Evolutionary conservation across 2,113 vertebrate species (phyloP).

Genomic region (Pardalotus punctatus): DNA sequence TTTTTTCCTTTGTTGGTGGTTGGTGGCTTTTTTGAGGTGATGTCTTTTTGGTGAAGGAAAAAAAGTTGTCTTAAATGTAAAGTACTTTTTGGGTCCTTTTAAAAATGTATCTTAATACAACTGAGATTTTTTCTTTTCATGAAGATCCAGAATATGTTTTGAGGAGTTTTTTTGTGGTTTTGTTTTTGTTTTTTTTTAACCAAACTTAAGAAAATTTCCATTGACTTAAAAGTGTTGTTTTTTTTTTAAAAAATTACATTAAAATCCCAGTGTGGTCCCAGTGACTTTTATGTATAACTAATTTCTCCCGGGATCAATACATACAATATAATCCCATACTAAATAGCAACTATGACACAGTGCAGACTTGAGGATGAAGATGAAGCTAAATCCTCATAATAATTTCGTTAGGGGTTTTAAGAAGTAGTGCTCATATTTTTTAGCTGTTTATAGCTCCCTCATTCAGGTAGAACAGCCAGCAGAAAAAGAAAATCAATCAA

Average conservation of each 20-base stretch:
- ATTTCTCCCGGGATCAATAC: background rate
- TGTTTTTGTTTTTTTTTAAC: background rate
- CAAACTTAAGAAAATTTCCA: background rate
- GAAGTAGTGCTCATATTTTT: background rate
- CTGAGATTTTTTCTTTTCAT: background rate
- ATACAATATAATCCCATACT: background rate
- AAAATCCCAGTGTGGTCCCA: background rate
- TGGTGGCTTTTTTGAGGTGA: background rate
- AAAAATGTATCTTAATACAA: background rate
- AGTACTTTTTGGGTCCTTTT: background rate
- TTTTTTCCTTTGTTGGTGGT: background rate
- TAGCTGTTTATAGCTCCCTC: background rate
- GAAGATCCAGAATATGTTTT: background rate
- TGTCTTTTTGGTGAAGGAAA: background rate
- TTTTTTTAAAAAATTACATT: background rate
- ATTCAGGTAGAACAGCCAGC: background rate
- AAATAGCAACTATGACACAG: background rate
- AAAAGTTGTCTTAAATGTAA: background rate
- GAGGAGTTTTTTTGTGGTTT: accelerated
- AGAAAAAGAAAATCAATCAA: background rate
- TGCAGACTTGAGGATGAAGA: background rate
- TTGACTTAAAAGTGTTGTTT: background rate
- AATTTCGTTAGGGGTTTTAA: background rate
- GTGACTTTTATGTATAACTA: background rate
- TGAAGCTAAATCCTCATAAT: background rate